These are phyloP conservation scores for Drosophila siamana DNA, from an alignment of 2,888 invertebrate genomes.

Conservation along the genomic window DNA sequence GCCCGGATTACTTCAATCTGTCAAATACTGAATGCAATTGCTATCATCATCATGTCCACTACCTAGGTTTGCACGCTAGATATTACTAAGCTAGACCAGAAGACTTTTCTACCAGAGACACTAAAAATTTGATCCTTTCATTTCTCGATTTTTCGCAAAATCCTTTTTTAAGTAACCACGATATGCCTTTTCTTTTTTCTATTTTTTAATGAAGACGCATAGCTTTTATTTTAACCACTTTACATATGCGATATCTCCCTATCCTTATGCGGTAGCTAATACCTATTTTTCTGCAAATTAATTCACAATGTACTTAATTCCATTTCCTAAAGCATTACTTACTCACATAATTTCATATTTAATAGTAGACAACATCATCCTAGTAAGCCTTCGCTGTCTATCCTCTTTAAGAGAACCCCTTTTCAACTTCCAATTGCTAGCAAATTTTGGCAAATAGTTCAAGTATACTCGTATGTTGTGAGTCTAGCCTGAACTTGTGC, in stretches of 20 bases:
- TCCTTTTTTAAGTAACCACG: no score
- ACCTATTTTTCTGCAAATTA: no score
- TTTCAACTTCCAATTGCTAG: neutral
- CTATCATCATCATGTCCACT: neutral
- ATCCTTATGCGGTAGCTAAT: no score
- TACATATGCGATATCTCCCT: no score
- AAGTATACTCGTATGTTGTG: neutral
- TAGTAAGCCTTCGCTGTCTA: neutral
- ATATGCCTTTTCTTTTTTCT: no score
- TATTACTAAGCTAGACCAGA: neutral
- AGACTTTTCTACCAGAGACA: neutral
- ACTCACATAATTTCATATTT: neutral
- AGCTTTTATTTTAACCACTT: no score
- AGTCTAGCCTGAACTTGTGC: neutral
- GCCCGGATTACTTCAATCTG: constrained; percentile 44
- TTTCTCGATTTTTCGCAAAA: neutral
- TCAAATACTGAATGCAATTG: constrained; percentile 44
- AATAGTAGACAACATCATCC: neutral
- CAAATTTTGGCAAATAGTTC: neutral
- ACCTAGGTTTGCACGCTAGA: neutral
- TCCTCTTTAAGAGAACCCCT: neutral
- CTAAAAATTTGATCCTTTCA: neutral
- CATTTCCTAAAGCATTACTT: no score
- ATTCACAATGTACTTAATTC: no score
- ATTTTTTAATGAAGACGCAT: no score